Evolutionary conservation across 2,113 vertebrate species (phyloP).

Genomic region (Pontoporia blainvillei): DNA sequence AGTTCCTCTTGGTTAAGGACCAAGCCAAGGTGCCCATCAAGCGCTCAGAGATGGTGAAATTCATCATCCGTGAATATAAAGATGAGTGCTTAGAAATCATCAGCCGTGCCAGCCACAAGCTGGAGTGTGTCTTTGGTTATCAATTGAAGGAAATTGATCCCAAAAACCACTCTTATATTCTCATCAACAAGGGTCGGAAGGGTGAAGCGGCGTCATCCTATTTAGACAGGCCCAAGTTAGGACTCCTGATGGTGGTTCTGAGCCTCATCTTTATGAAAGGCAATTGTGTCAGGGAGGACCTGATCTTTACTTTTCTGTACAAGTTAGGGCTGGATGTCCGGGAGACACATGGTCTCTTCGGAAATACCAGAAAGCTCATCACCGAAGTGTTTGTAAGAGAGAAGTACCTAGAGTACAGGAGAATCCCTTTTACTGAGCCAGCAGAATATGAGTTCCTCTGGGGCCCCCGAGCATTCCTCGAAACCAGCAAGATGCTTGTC

Average conservation of each 20-base stretch:
- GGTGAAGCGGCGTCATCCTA: slow-evolving; percentile 40
- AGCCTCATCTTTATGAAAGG: slow-evolving; percentile 94
- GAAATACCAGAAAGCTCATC: slow-evolving; percentile 86
- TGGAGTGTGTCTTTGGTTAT: slow-evolving; percentile 89
- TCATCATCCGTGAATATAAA: slow-evolving; percentile 85
- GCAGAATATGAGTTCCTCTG: slow-evolving; percentile 82
- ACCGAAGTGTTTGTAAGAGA: slow-evolving; percentile 90
- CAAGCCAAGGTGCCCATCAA: slow-evolving; percentile 90
- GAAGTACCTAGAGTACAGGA: slow-evolving; percentile 84
- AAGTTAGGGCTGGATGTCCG: slow-evolving; percentile 76
- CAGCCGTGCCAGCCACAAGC: slow-evolving; percentile 69
- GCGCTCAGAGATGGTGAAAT: slow-evolving; percentile 83
- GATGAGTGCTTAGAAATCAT: slow-evolving; percentile 83
- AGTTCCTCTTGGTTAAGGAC: slow-evolving; percentile 89
- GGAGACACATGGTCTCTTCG: slow-evolving; percentile 83
- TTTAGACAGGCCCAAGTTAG: slow-evolving; percentile 81
- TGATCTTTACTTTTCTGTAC: slow-evolving; percentile 76
- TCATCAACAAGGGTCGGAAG: slow-evolving; percentile 78
- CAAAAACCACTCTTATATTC: slow-evolving; percentile 85
- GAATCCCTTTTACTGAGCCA: slow-evolving; percentile 83
- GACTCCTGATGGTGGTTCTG: slow-evolving; percentile 88
- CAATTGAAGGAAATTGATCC: slow-evolving; percentile 87
- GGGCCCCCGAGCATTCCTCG: slow-evolving; percentile 83
- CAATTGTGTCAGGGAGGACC: slow-evolving; percentile 79
- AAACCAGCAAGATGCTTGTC: slow-evolving; percentile 85